Conservation (phyloP, 30 jellyfish, hydroid and myxozoan genomes). For the Hydra vulgaris region DNA sequence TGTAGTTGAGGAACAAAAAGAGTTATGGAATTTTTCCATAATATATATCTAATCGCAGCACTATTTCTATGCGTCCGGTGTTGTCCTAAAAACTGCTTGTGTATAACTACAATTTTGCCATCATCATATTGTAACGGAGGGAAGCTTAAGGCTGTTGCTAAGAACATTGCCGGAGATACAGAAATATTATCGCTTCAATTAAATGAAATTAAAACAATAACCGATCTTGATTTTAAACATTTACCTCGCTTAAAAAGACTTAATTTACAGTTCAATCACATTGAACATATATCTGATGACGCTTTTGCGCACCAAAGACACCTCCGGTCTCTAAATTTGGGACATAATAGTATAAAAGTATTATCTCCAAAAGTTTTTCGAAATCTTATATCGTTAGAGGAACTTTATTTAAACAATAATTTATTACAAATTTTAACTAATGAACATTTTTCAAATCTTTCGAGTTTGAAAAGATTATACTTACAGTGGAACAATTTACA, state of each 20-base stretch:
- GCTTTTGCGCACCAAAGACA: conserved; percentile 37
- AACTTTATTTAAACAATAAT: conserved; percentile 67
- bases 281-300: conserved; percentile 50
- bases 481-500: conserved; percentile 52
- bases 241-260: conserved; percentile 39
- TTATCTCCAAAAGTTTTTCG: conserved; percentile 40
- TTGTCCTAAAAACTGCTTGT: conserved; percentile 22
- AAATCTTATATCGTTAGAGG: conserved; percentile 53
- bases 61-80: not conserved
- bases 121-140: conserved; percentile 54
- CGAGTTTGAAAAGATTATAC: conserved; percentile 30
- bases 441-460: conserved; percentile 31
- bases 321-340: conserved; percentile 55
- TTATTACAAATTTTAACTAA: conserved; percentile 33
- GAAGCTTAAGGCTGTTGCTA: conserved; percentile 39
- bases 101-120: conserved; percentile 29
- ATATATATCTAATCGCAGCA: not conserved
- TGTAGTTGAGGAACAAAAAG: not conserved
- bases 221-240: conserved; percentile 34
- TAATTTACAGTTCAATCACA: conserved; percentile 37
- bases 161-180: conserved; percentile 40
- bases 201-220: conserved; percentile 30
- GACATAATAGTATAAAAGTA: conserved; percentile 45
- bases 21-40: not conserved
- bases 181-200: conserved; percentile 62